Conservation (phyloP, 2,797 vertebrate species). For the Spondyliosoma cantharus region DNA sequence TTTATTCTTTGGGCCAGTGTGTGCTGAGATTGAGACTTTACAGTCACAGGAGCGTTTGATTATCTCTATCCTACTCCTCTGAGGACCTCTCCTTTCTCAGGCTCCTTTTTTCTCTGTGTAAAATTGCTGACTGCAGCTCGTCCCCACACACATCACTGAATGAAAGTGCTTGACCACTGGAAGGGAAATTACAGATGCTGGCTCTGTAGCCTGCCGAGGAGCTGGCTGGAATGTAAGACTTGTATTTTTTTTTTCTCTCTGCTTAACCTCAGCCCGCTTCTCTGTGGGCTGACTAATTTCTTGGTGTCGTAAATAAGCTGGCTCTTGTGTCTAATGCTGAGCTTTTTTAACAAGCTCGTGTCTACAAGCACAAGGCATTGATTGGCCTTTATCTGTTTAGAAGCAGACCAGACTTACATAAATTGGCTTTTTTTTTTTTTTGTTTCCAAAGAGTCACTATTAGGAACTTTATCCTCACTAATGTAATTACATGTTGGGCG, state of each 20-base stretch:
- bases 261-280: conserved; percentile 72
- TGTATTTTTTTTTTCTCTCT: conserved; percentile 55
- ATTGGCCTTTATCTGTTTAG: conserved; percentile 63
- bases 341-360: conserved; percentile 57
- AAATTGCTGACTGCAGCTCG: conserved; percentile 74
- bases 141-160: conserved; percentile 53
- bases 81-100: conserved; percentile 57
- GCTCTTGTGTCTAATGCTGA: conserved; percentile 65
- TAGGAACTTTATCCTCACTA: conserved; percentile 42
- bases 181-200: conserved; percentile 79
- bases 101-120: conserved; percentile 58
- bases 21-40: conserved; percentile 62
- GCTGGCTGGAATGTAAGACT: conserved; percentile 69
- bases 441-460: conserved; percentile 37
- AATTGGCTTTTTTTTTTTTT: conserved; percentile 48
- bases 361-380: conserved; percentile 72
- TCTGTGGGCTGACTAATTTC: conserved; percentile 71
- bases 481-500: conserved; percentile 50
- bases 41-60: conserved; percentile 56
- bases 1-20: conserved; percentile 46
- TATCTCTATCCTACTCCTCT: conserved; percentile 56
- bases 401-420: conserved; percentile 42
- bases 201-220: conserved; percentile 62
- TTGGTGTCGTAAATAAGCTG: conserved; percentile 72
- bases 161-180: conserved; percentile 76